A percentile compares a stretch with the other conserved stretches of the same genome.
These are phyloP conservation scores for Camelus dromedarius DNA, from an alignment of 2,113 vertebrate genomes.

Conservation along the genomic window DNA sequence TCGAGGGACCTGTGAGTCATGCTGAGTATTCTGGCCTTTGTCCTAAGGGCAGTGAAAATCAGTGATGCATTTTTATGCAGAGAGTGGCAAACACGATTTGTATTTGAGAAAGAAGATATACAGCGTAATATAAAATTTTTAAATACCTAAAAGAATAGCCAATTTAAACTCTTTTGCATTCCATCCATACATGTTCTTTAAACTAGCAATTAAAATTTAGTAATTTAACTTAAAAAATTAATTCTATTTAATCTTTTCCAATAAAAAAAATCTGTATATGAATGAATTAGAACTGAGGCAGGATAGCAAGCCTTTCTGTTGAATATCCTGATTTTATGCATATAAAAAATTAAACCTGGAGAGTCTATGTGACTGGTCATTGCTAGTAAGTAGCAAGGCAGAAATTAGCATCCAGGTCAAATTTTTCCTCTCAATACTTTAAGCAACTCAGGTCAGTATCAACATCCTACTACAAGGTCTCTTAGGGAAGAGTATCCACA, in stretches of 20 bases:
- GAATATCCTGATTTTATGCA: background rate
- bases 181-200: background rate
- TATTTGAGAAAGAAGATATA: background rate
- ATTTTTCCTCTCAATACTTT: background rate
- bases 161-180: background rate
- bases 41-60: background rate
- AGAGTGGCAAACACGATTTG: background rate
- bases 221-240: conserved; percentile 19
- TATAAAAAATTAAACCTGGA: conserved; percentile 49
- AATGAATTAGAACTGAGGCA: background rate
- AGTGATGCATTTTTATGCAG: background rate
- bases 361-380: background rate
- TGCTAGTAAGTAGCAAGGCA: background rate
- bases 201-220: background rate
- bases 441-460: background rate
- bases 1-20: background rate
- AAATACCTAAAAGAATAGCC: conserved; percentile 29
- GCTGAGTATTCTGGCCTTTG: background rate
- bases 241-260: conserved; percentile 42
- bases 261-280: background rate
- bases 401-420: background rate
- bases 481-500: background rate
- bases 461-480: background rate
- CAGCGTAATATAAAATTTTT: background rate
- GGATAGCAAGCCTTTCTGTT: background rate